Conservation (phyloP, 1,140 invertebrate genomes). For the Antheraea mylitta region DNA sequence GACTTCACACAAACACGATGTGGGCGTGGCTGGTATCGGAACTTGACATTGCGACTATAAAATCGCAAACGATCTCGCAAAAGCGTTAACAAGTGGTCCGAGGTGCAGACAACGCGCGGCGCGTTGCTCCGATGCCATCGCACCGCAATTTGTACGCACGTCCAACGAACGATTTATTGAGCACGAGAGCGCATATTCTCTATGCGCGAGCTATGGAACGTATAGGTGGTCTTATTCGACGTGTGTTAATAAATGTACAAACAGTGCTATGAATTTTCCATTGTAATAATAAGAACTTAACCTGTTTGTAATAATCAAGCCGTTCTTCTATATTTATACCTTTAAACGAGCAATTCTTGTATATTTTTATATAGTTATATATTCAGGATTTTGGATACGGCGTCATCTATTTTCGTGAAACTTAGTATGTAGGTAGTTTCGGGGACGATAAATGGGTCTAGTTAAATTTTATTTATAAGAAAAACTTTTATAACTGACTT, state of each 20-base stretch:
- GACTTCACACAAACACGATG: slow-evolving; percentile 19
- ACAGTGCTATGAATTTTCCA: no score
- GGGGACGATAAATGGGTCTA: no score
- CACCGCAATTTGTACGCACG: slow-evolving; percentile 64
- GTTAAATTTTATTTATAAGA: no score
- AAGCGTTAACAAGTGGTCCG: slow-evolving; percentile 51
- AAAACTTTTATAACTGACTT: no score
- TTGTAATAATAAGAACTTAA: no score
- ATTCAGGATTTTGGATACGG: no score
- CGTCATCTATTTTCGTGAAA: no score
- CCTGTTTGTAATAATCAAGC: no score
- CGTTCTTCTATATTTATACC: no score
- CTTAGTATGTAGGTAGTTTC: no score
- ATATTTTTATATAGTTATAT: no score
- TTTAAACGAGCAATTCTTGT: no score
- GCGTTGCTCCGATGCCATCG: slow-evolving; percentile 54
- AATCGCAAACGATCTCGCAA: slow-evolving; percentile 39
- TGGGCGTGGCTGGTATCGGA: slow-evolving; percentile 34
- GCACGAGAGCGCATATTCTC: slow-evolving; percentile 42
- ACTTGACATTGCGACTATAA: slow-evolving; percentile 38
- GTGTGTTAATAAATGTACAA: not conserved
- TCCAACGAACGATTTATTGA: slow-evolving; percentile 60
- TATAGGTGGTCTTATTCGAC: not conserved
- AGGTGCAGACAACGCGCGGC: slow-evolving; percentile 38
- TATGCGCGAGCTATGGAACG: not conserved